These are phyloP conservation scores for Epinotia bilunana DNA, from an alignment of 2,888 invertebrate species.

Conservation along the genomic window DNA sequence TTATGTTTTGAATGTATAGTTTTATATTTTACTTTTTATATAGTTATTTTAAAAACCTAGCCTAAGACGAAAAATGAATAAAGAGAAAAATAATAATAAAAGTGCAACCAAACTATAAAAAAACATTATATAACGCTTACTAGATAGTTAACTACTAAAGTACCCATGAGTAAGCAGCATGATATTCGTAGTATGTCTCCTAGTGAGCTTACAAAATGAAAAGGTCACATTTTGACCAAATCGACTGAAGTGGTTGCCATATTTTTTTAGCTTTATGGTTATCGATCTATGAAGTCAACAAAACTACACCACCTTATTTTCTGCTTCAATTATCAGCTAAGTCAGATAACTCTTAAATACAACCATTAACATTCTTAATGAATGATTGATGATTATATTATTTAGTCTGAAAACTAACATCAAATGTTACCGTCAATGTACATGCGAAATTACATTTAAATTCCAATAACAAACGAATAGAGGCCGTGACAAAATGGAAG, in stretches of 20 bases:
- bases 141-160: too few species aligned
- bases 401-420: conserved; percentile 3
- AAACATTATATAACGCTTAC: neutral
- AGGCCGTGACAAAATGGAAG: conserved; percentile 12
- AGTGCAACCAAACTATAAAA: neutral
- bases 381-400: conserved; percentile 12
- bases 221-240: too few species aligned
- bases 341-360: neutral
- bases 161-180: too few species aligned
- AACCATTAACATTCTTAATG: conserved; percentile 3
- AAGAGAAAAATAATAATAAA: too few species aligned
- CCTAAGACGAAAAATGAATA: too few species aligned
- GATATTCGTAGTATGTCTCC: too few species aligned
- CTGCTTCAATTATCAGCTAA: neutral
- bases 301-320: neutral
- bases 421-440: conserved; percentile 13
- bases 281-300: neutral
- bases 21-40: too few species aligned
- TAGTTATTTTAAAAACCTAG: too few species aligned
- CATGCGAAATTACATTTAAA: conserved; percentile 16
- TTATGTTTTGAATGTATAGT: too few species aligned
- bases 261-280: too few species aligned
- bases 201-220: too few species aligned
- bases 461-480: conserved; percentile 7
- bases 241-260: too few species aligned